Evolutionary conservation across 2,797 vertebrate genomes (phyloP), one percentile per base, ranked within the genome.

Genomic region (Rhabdomys pumilio): DNA sequence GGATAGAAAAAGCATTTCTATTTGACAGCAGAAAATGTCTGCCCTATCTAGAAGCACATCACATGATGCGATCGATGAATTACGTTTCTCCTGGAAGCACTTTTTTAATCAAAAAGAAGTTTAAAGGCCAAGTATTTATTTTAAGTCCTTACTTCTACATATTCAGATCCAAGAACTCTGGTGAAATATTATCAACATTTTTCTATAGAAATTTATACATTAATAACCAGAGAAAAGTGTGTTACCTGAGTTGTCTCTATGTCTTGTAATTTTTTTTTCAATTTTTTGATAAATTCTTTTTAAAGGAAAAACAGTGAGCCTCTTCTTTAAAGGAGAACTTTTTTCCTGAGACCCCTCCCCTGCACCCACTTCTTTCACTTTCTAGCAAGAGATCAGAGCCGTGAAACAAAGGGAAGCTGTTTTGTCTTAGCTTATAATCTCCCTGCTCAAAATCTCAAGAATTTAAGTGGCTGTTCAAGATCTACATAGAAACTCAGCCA

Each of bases 381-480:
- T 63, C 93, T 77, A 94, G 59, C 29, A 95, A 98, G n/a, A 93
- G 63, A 96, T 44, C 0, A 6, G 47, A 91, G 83, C 86, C 97
- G 73, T 92, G 93, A 97, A 97, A 94, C 96, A 97, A 97, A 98
- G 53, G 13, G 81, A 97, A 94, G 95, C 98, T 97, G 89, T 96
- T 84, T 63, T 12, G 77, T 90, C 97, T 98, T 91, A 96, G 96
- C 93, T 97, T 97, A 96, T 67, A 97, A 96, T 86, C 76, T 95
- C 53, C 59, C 90, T 90, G 97, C 95, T 98, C 97, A 50, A 81
- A 94, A 97, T 93, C 96, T 94, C 86, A 96, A 97, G 95, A 98
- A 98, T 97, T 95, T 96, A 96, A 97, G 53, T 96, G 98, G 96
- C 96, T 98, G 94, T 94, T 97, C 94, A 97, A 95, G 97, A 97